phyloP scores from a whole-genome alignment of 2,888 invertebrate species.

The Lysandra bellargus region DNA sequence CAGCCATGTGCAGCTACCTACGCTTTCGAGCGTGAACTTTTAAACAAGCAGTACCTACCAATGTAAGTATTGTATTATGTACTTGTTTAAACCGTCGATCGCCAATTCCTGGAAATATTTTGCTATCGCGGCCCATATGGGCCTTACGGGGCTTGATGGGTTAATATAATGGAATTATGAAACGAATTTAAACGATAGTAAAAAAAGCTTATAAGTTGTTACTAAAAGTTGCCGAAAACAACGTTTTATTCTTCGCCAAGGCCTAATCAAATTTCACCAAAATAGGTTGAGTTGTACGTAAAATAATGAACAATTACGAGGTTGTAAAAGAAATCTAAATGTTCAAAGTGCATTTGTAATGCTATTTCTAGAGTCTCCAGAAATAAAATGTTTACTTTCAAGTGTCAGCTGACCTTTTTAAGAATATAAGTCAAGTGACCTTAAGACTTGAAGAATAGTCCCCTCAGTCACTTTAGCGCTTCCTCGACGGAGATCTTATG shows the following conservation, averaged over 20 bases:
- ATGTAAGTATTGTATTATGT: neutral
- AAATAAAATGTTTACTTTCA: conserved; percentile 8
- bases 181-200: neutral
- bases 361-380: neutral
- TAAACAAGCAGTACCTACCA: neutral
- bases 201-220: neutral
- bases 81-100: neutral
- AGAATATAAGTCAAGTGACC: conserved; percentile 15
- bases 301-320: too few species aligned
- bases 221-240: neutral
- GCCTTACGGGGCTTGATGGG: too few species aligned
- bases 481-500: neutral
- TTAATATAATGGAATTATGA: neutral
- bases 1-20: conserved; percentile 13
- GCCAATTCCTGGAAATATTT: too few species aligned
- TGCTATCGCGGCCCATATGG: too few species aligned
- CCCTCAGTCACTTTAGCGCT: conserved; percentile 8
- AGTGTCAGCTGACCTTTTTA: conserved; percentile 11
- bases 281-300: neutral
- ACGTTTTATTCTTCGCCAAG: neutral
- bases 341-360: neutral
- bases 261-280: neutral
- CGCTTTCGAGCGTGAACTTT: conserved; percentile 12
- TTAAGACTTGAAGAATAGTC: conserved; percentile 7
- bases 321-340: neutral